Percentiles rank a stretch among this genome's conserved stretches.
Evolutionary conservation across 2,888 invertebrate species (phyloP).

Genomic region (Metopia argyrocephala): DNA sequence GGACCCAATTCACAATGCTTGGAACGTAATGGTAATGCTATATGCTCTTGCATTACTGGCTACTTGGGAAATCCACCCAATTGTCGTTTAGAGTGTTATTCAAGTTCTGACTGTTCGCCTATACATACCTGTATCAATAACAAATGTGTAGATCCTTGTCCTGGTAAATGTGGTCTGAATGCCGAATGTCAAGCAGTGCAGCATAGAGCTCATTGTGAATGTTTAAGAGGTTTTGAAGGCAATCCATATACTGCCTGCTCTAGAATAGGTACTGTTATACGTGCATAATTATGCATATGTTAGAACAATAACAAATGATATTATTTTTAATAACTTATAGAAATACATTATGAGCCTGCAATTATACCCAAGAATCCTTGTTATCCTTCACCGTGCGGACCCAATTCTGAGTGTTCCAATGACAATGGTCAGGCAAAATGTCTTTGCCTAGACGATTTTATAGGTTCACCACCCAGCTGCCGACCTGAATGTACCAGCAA

Average conservation of each 20-base stretch:
- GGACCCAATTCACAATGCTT: conserved; percentile 85
- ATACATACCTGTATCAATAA: conserved; percentile 84
- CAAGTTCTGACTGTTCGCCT: conserved; percentile 85
- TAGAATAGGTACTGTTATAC: conserved; percentile 74
- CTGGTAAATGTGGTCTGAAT: conserved; percentile 85
- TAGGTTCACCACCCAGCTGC: conserved; percentile 86
- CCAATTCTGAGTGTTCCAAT: conserved; percentile 85
- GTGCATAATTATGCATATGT: background rate
- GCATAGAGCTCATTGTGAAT: conserved; percentile 88
- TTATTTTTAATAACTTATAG: conserved; percentile 23
- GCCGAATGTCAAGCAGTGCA: conserved; percentile 87
- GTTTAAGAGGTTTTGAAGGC: conserved; percentile 84
- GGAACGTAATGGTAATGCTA: conserved; percentile 82
- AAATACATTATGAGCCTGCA: conserved; percentile 61
- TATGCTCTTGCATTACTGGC: conserved; percentile 83
- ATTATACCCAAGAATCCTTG: conserved; percentile 80
- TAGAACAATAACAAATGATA: background rate
- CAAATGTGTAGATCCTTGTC: conserved; percentile 87
- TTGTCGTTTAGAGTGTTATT: conserved; percentile 85
- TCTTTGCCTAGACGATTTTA: conserved; percentile 83
- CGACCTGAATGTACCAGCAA: conserved; percentile 86
- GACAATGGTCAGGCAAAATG: conserved; percentile 82
- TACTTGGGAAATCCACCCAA: conserved; percentile 85
- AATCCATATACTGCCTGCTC: conserved; percentile 85
- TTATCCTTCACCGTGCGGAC: conserved; percentile 87